These are phyloP conservation scores for Toxotes jaculatrix DNA, from an alignment of 2,113 vertebrate genomes.

Conservation along the genomic window DNA sequence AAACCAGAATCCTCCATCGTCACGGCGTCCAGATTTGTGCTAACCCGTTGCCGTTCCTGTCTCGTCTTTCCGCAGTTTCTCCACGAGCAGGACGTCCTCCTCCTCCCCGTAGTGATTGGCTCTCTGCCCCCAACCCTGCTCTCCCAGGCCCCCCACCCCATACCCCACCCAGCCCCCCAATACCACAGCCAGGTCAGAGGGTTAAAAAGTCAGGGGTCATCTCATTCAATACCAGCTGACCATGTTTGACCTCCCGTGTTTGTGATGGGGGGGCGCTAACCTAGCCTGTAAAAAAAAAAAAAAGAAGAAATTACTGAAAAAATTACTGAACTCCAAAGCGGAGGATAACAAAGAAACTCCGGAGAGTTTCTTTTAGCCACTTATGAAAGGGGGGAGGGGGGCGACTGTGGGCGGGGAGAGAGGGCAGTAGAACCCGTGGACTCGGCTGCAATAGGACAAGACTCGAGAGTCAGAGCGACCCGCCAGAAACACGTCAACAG, in stretches of 20 bases:
- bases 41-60: not conserved
- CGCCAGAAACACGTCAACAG: conserved; percentile 16
- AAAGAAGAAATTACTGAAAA: too few relatives aligned
- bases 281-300: conserved; percentile 49
- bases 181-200: conserved; percentile 55
- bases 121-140: conserved; percentile 60
- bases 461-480: conserved; percentile 38
- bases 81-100: conserved; percentile 89
- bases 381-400: conserved; percentile 23
- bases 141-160: conserved; percentile 57
- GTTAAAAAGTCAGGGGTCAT: conserved; percentile 57
- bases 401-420: conserved; percentile 10
- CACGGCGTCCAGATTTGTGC: not conserved
- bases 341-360: conserved; percentile 46
- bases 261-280: conserved; percentile 5
- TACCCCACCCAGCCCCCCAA: not conserved
- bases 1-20: too few relatives aligned
- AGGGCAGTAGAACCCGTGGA: conserved; percentile 5
- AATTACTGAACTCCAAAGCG: conserved; percentile 55
- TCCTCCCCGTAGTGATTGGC: conserved; percentile 85
- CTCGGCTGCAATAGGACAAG: conserved; percentile 5
- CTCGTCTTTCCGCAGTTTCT: conserved; percentile 85
- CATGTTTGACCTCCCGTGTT: conserved; percentile 45
- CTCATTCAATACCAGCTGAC: conserved; percentile 70
- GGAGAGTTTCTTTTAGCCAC: conserved; percentile 57